Evolutionary conservation across 2,113 vertebrate genomes (phyloP).

Genomic region (Hippocampus mohnikei): DNA sequence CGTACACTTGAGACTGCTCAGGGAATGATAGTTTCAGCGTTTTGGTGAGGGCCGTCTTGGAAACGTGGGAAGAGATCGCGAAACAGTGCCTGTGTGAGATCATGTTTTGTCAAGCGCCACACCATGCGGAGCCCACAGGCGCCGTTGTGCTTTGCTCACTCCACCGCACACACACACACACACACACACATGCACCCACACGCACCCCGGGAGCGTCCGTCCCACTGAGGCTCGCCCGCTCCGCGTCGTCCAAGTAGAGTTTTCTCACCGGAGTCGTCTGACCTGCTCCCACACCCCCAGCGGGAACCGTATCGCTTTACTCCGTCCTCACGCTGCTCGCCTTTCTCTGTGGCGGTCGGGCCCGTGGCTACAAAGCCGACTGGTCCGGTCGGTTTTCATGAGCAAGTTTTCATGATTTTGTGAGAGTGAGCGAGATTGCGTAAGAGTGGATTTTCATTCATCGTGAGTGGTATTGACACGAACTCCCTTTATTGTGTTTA

Average conservation of each 20-base stretch:
- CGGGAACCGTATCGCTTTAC: conserved; percentile 37
- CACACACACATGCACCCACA: conserved; percentile 24
- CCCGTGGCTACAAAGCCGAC: conserved; percentile 22
- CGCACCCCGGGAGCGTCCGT: background rate
- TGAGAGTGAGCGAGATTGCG: too few species aligned
- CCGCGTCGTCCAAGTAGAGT: conserved; percentile 12
- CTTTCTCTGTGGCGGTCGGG: conserved; percentile 10
- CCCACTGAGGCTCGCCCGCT: conserved; percentile 20
- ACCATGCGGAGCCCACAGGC: conserved; percentile 44
- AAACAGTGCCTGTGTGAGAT: conserved; percentile 31
- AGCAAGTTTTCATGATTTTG: too few species aligned
- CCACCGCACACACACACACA: conserved; percentile 19
- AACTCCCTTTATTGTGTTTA: too few species aligned
- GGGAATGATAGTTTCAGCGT: background rate
- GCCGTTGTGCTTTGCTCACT: conserved; percentile 24
- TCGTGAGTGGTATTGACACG: too few species aligned
- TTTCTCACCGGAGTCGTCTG: conserved; percentile 32
- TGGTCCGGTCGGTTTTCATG: background rate
- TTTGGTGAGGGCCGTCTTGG: background rate
- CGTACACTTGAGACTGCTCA: background rate
- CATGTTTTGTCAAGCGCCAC: conserved; percentile 46
- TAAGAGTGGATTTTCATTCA: too few species aligned
- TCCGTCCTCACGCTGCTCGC: conserved; percentile 9
- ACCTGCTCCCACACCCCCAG: conserved; percentile 39
- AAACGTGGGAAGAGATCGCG: conserved; percentile 28